Evolutionary conservation across 1,140 invertebrate genomes (phyloP), one percentile per base, ranked within the genome.

Genomic region (Macrosteles quadrilineatus): DNA sequence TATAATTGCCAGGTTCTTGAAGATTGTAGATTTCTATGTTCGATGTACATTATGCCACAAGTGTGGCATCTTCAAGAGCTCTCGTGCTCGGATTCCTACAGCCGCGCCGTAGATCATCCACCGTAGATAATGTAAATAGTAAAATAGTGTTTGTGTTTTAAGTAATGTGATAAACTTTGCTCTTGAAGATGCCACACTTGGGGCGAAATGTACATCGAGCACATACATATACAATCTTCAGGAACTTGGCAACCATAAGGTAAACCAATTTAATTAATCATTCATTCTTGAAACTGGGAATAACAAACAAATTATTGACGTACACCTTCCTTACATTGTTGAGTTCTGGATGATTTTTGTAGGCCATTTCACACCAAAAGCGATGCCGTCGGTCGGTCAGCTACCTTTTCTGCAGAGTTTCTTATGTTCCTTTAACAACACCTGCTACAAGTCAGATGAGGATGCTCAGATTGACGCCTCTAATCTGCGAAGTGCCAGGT

Each of bases 351-450:
- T 59, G 12, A 21, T 69, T 64, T 29, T 77, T 77, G 21, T 75
- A 87, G 86, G 87, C 80, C 84, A 87, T 76, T 86, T 83, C 78
- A 82, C 85, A 67, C 83, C 85, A 40, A 87, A 85, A 72, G 80
- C 86, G 11, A 80, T 88, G 80, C 87, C 86, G 0, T 87, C 86
- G 25, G 82, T 85, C 9, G 87, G 87, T 2, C 72, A 81, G 29
- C 71, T 87, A 19, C 81, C 85, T 27, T 87, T 87, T 74, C 40
- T 87, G 1, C 80, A 81, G 70, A 81, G 82, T 53, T 82, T 83
- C 45, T 57, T 88, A 9, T 88, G 87, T 76, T 81, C 82, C 3
- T 81, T 85, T 63, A 84, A 85, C 72, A 87, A 88, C 75, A 84
- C 82, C 11, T 88, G 87, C 73, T 75, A 85, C 32, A 57, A 67